Evolutionary conservation across 1,140 invertebrate genomes (phyloP), one percentile per base, ranked within the genome.

Genomic region (Elymnias hypermnestra): DNA sequence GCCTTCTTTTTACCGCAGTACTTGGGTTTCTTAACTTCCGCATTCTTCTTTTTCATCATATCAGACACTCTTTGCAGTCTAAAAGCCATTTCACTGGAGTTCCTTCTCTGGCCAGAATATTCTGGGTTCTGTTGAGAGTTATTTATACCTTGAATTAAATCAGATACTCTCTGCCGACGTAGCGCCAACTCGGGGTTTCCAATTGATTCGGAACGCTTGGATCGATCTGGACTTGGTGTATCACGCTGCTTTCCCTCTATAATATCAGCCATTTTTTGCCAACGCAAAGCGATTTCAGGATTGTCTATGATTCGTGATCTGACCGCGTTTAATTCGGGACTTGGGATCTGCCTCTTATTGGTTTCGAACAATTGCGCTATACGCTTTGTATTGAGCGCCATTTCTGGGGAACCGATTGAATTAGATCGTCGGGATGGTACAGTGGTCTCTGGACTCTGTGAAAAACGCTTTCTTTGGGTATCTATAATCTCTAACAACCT

Each of bases 241-340:
- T 67, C 57, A 0, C 66, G 51, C 1, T 63, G 43, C 23, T 77
- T 77, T 0, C 76, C 79, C 52, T 81, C 76, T 4, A 83, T 73
- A 1, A 83, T 73, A 9, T 82, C 69, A 0, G 67, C 56, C 76
- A 82, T 76, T 10, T 70, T 51, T 53, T 82, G 73, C 46, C 63
- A 60, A 3, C 75, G 56, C 36, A 72, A 25, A 3, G 59, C 48
- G 62, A 77, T 79, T 26, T 77, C 76, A 1, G 63, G 62, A 23
- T 61, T 75, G 1, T 56, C 58, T 1, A 46, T 53, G 7, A 72
- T 67, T 6, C 61, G 60, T 0, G 69, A 70, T 8, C 69, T 59
- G 1, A 43, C 42, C 1, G 59, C 47, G 5, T 61, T 53, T 1
- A 60, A 36, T 15, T 78, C 72, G 0, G 71, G 71, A 31, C 67